phyloP scores from a whole-genome alignment of 2,797 vertebrate species.

The Xyrichtys novacula region DNA sequence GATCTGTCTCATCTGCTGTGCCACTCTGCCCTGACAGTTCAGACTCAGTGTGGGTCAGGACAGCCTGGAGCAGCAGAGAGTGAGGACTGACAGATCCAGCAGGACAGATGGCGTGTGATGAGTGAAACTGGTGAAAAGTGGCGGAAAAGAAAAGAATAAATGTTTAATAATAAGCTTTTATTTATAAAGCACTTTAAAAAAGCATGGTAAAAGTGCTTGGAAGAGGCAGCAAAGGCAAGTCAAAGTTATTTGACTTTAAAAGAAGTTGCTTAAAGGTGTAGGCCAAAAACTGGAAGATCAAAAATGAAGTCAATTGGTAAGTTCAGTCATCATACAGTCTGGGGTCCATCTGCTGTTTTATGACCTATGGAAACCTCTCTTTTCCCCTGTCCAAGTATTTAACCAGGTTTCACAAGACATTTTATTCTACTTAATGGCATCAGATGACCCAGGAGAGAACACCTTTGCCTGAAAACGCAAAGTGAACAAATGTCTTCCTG shows the following conservation, averaged over 20 bases:
- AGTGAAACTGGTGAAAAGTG: not conserved
- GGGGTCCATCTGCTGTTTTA: too few species aligned
- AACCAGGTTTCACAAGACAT: too few species aligned
- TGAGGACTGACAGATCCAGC: constrained; percentile 9
- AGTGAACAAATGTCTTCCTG: too few species aligned
- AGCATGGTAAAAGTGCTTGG: not conserved
- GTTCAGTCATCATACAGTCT: too few species aligned
- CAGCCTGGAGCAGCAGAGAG: constrained; percentile 21
- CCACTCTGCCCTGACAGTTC: constrained; percentile 12
- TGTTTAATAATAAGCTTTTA: not conserved
- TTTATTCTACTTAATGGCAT: too few species aligned
- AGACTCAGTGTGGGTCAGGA: constrained; percentile 30
- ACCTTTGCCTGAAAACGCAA: too few species aligned
- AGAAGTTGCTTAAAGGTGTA: not conserved
- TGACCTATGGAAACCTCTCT: too few species aligned
- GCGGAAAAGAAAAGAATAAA: not conserved
- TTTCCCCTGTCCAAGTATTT: too few species aligned
- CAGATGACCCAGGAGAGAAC: too few species aligned
- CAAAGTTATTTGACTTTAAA: not conserved
- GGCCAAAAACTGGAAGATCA: not conserved
- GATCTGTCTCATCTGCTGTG: constrained; percentile 56
- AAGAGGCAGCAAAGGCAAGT: not conserved
- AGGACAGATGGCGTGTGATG: constrained; percentile 11
- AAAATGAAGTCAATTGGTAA: not conserved
- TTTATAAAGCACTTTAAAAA: not conserved